phyloP scores from a whole-genome alignment of 2,797 vertebrate genomes.

The Xerus rutilus region DNA sequence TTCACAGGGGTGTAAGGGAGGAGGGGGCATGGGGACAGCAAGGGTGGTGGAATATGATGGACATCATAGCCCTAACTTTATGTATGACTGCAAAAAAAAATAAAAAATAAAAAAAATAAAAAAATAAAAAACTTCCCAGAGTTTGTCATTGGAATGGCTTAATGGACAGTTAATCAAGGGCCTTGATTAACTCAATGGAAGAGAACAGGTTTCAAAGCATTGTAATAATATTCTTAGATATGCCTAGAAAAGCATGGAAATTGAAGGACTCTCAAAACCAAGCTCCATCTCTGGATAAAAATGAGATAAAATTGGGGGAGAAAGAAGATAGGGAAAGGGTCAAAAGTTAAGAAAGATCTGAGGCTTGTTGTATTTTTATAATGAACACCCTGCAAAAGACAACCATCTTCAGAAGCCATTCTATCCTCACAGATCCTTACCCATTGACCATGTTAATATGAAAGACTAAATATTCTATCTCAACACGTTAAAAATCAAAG shows the following conservation, averaged over 20 bases:
- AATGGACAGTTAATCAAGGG: too few relatives aligned
- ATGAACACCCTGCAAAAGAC: neutral
- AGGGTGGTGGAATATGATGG: too few relatives aligned
- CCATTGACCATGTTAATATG: neutral
- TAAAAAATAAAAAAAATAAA: too few relatives aligned
- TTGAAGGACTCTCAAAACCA: neutral
- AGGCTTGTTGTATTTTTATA: neutral
- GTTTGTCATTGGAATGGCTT: neutral
- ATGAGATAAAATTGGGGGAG: neutral
- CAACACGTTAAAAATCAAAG: neutral
- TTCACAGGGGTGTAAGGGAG: too few relatives aligned
- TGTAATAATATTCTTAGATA: neutral
- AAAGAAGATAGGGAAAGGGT: neutral
- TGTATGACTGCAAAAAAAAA: too few relatives aligned
- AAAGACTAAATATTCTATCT: conserved; percentile 32
- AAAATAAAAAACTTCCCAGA: neutral
- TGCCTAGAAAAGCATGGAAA: neutral
- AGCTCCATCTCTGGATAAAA: conserved; percentile 17
- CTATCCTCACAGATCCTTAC: conserved; percentile 1
- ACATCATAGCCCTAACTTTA: too few relatives aligned
- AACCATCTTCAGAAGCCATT: neutral
- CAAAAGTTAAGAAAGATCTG: neutral
- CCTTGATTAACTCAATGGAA: neutral
- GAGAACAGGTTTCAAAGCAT: neutral
- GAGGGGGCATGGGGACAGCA: too few relatives aligned